Evolutionary conservation across 2,888 invertebrate genomes (phyloP), one percentile per base, ranked within the genome.

Genomic region (Caenorhabditis zanzibari): DNA sequence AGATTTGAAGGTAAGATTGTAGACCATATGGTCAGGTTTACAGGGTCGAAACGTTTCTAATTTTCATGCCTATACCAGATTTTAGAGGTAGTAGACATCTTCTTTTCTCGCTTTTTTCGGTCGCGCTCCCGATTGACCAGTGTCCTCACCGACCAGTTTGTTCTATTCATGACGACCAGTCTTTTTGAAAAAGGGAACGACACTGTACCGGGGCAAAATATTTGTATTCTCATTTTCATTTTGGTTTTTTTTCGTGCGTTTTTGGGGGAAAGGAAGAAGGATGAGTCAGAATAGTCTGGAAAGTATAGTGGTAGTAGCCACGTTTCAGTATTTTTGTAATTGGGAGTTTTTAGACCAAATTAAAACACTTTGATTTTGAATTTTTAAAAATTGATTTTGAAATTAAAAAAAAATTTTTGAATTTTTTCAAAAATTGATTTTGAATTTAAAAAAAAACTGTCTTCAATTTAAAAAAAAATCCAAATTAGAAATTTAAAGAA

Each of bases 111-210:
- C 22, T 54, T 52, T 66, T 66, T 75, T 47, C 14, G n/a, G n/a
- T n/a, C 19, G 4, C 24, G 44, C 56, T 64, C 52, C 41, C 54
- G 63, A 75, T 59, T 68, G 75, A 75, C 75, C 66, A 38, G 59
- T 49, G 59, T 22, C 54, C 38, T 41, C 59, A 26, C 64, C 56
- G 71, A 64, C 71, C 63, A 64, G 71, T 79, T 79, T 79, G 79
- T 64, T 63, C 69, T 79, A 79, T 79, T 79, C 79, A 79, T 47
- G 63, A 61, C 77, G 76, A 76, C 76, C 68, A 76, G 71, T 56
- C 71, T 61, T 71, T 76, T 52, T 35, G 44, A 52, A 63, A 64
- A 63, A 63, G n/a, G 26, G 74, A 63, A 64, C 63, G 69, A 41
- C 49, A 22, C 24, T 16, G 63, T 52, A 56, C 35, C 61, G n/a